Conservation (phyloP, 2,797 vertebrate species). For the Catostomus latipinnis region DNA sequence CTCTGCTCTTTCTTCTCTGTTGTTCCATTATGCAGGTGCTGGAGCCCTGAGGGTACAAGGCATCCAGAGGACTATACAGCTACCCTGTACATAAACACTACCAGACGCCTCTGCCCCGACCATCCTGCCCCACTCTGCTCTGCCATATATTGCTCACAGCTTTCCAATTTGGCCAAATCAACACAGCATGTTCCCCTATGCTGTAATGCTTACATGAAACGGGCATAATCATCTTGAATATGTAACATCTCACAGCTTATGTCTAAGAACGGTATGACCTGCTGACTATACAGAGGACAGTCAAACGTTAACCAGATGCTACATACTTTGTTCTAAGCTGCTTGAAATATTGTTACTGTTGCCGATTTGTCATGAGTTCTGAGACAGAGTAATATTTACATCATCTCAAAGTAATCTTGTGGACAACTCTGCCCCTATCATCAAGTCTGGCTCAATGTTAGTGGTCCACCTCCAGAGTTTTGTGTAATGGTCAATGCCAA, state of each 20-base stretch:
- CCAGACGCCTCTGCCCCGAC: conserved; percentile 67
- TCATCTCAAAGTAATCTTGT: not conserved
- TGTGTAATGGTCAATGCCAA: not conserved
- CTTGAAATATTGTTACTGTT: conserved; percentile 36
- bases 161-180: conserved; percentile 69
- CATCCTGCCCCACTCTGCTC: conserved; percentile 34
- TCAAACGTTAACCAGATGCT: conserved; percentile 40
- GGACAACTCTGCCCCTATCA: not conserved
- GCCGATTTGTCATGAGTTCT: not conserved
- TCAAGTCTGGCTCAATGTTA: not conserved
- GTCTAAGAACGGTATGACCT: conserved; percentile 22
- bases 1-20: conserved; percentile 52
- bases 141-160: conserved; percentile 70
- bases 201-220: conserved; percentile 36
- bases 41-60: conserved; percentile 53
- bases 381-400: not conserved
- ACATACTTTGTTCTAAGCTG: conserved; percentile 37
- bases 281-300: conserved; percentile 9
- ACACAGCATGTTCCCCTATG: conserved; percentile 64
- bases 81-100: conserved; percentile 73
- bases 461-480: not conserved
- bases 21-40: conserved; percentile 67
- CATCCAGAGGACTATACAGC: conserved; percentile 68
- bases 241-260: conserved; percentile 47
- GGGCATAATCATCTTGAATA: conserved; percentile 34